Conservation (phyloP, 2,113 vertebrate species). For the Leptocoma aspasia region DNA sequence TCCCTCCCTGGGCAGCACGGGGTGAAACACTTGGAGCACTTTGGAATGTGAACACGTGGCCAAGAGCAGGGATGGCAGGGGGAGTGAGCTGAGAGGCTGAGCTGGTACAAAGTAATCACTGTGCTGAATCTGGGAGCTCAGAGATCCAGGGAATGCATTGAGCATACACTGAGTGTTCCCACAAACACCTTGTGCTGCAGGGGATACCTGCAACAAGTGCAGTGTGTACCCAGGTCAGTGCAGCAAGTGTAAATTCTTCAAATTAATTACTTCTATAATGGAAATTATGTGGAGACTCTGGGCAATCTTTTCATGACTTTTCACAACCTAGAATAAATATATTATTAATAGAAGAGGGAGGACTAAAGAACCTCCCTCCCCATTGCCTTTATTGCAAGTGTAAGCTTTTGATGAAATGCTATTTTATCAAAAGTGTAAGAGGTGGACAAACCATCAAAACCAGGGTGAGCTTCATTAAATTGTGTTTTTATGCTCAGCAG, state of each 20-base stretch:
- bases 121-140: background rate
- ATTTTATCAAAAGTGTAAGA: background rate
- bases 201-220: background rate
- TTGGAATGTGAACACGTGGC: background rate
- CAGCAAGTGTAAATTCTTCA: background rate
- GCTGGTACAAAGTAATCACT: background rate
- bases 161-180: background rate
- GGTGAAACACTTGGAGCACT: background rate
- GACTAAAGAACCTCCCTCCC: background rate
- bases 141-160: accelerated
- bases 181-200: accelerated
- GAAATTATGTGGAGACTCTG: background rate
- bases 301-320: background rate
- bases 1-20: background rate
- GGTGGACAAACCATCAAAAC: background rate
- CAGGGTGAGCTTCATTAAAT: background rate
- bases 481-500: background rate
- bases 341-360: background rate
- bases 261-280: background rate
- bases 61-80: background rate
- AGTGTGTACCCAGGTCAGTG: background rate
- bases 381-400: background rate
- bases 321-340: background rate
- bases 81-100: background rate
- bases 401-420: background rate